Evolutionary conservation across 2,888 invertebrate species (phyloP).

Genomic region (Hanleya hanleyi): DNA sequence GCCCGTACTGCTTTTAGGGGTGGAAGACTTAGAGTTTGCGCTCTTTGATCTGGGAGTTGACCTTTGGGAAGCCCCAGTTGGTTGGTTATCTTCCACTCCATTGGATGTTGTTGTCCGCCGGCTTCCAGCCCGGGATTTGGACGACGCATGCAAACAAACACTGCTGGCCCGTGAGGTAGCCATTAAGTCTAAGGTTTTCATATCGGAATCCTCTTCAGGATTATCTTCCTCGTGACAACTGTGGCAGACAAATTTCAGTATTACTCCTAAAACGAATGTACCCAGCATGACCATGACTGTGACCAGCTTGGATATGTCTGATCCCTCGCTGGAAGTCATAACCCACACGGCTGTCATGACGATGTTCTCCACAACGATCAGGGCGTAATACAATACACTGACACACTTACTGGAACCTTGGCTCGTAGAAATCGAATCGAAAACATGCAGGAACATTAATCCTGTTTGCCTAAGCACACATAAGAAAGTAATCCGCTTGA

Average conservation of each 20-base stretch:
- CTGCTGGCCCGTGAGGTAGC: neutral
- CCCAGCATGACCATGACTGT: slow-evolving; percentile 47
- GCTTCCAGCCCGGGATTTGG: neutral
- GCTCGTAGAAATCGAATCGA: slow-evolving; percentile 42
- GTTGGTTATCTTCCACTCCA: neutral
- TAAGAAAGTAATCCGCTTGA: slow-evolving; percentile 24
- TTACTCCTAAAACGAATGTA: slow-evolving; percentile 50
- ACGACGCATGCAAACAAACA: no score
- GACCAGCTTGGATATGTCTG: slow-evolving; percentile 46
- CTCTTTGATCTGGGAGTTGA: neutral
- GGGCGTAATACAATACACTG: slow-evolving; percentile 53
- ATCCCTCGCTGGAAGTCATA: slow-evolving; percentile 36
- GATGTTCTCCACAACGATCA: slow-evolving; percentile 55
- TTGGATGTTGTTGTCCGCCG: neutral
- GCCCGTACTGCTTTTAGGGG: neutral
- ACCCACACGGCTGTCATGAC: slow-evolving; percentile 59
- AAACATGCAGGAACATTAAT: slow-evolving; percentile 45
- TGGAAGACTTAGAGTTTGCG: neutral
- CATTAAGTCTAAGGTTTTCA: neutral
- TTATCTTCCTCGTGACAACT: slow-evolving; percentile 40
- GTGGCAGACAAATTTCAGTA: slow-evolving; percentile 53
- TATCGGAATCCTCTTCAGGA: slow-evolving; percentile 14
- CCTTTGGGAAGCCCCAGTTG: neutral
- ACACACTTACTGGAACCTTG: slow-evolving; percentile 48
- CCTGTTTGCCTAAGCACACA: slow-evolving; percentile 28